These are phyloP conservation scores for Crepidodera aurea DNA, from an alignment of 2,888 invertebrate genomes.

Conservation along the genomic window DNA sequence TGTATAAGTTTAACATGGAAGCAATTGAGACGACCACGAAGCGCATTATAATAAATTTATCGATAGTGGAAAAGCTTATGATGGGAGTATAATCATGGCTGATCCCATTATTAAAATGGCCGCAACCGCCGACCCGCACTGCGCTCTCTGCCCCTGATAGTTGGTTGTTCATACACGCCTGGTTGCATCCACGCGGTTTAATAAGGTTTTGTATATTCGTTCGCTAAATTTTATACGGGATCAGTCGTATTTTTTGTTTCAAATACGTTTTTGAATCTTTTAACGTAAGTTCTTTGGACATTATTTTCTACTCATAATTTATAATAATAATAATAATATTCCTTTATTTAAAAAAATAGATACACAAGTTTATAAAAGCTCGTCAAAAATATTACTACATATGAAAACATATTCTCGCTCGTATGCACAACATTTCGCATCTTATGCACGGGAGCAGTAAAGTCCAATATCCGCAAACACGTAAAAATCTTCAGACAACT, in stretches of 20 bases:
- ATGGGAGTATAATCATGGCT: slow-evolving; percentile 60
- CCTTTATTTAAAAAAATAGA: too few species aligned
- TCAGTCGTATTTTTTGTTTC: background rate
- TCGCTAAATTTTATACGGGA: slow-evolving; percentile 12
- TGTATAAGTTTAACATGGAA: background rate
- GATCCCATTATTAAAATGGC: slow-evolving; percentile 60
- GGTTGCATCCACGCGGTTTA: slow-evolving; percentile 39
- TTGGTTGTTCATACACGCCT: slow-evolving; percentile 35
- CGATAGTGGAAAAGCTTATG: slow-evolving; percentile 58
- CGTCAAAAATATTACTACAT: too few species aligned
- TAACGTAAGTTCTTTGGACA: too few species aligned
- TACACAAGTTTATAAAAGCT: too few species aligned
- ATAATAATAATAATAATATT: too few species aligned
- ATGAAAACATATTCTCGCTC: too few species aligned
- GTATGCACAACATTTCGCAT: too few species aligned
- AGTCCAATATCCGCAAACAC: too few species aligned
- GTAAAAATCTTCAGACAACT: too few species aligned
- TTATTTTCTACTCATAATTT: too few species aligned
- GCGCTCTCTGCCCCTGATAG: slow-evolving; percentile 39
- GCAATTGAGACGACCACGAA: slow-evolving; percentile 1
- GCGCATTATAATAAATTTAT: slow-evolving; percentile 53
- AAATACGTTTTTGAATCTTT: background rate
- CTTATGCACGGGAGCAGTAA: too few species aligned
- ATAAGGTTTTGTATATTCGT: slow-evolving; percentile 37
- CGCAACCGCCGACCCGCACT: slow-evolving; percentile 53